Base-by-base conservation (phyloP, 1,140 invertebrate species). In the Apis laboriosa region DNA sequence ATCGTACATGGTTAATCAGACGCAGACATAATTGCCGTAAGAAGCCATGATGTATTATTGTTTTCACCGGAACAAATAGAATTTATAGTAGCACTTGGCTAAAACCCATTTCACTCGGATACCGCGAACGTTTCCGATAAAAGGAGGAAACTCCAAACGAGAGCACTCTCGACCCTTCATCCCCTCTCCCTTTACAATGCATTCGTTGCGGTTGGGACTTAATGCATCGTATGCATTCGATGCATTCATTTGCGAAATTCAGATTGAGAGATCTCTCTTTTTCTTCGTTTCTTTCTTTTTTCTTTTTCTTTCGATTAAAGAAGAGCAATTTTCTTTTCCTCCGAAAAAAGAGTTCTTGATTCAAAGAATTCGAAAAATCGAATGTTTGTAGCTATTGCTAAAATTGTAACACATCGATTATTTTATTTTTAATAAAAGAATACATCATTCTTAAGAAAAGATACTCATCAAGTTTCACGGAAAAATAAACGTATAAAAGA, bases 61-160 rank as follows among this genome's bases (percentile, higher is more conserved):
- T 80, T 85, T 80, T 66, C 73, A 76, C 63, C 68, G 58, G 78
- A 77, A 87, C 87, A 87, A 89, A 89, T 88, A 68, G 85, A 87
- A 89, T 89, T 89, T 89, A 89, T 89, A 86, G 88, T 75, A 78
- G 85, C 77, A 84, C 83, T 77, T 71, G 80, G 64, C 83, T 80
- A 84, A 88, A 88, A 89, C 64, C 87, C 85, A 89, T 89, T 89
- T 88, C 83, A 68, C 64, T 51, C 68, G 88, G 87, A 86, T 77
- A 84, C 63, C 75, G 70, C 80, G 80, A 74, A 66, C 87, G 77
- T 77, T 88, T 78, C 81, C 86, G 84, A 89, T 88, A 88, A 89
- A 89, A 82, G 87, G 87, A 82, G 86, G 84, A 78, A 84, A 86
- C 81, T 79, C 81, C 78, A 78, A 86, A 88, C 86, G 84, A 88